Conservation (phyloP, 2,888 invertebrate genomes). For the Ganaspis brasiliensis region DNA sequence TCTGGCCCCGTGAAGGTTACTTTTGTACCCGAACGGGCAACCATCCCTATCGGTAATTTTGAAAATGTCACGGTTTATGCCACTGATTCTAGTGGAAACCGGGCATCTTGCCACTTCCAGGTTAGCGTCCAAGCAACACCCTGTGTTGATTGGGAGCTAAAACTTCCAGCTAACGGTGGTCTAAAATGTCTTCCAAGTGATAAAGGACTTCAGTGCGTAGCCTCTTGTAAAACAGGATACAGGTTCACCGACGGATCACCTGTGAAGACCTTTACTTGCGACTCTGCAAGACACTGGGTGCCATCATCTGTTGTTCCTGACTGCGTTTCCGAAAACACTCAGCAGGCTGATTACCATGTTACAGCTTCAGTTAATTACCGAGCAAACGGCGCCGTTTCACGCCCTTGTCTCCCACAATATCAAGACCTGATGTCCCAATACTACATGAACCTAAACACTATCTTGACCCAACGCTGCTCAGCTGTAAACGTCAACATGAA, state of each 20-base stretch:
- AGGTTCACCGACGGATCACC: constrained; percentile 95
- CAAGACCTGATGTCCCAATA: constrained; percentile 91
- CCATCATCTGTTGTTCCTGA: constrained; percentile 96
- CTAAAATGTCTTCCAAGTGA: constrained; percentile 93
- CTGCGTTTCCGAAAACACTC: constrained; percentile 97
- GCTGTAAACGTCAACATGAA: constrained; percentile 97
- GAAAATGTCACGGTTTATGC: constrained; percentile 96
- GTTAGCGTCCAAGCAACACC: constrained; percentile 95
- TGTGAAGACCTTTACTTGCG: constrained; percentile 92
- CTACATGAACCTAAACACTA: constrained; percentile 89
- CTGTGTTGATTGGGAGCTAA: constrained; percentile 97
- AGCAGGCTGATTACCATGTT: constrained; percentile 97
- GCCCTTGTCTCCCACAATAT: constrained; percentile 91
- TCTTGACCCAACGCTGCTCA: constrained; percentile 95
- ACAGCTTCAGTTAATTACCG: constrained; percentile 92
- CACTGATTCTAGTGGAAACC: constrained; percentile 92
- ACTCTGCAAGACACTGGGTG: constrained; percentile 90
- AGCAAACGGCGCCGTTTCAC: constrained; percentile 94
- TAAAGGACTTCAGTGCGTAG: constrained; percentile 92
- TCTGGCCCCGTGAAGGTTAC: constrained; percentile 93
- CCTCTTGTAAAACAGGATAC: constrained; percentile 93
- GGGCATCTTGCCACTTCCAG: constrained; percentile 95
- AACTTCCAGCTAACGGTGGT: constrained; percentile 93
- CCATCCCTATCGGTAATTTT: constrained; percentile 92
- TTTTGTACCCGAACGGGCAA: constrained; percentile 89